Conservation (phyloP, 2,797 vertebrate species). For the Schizopygopsis pylzovi region DNA sequence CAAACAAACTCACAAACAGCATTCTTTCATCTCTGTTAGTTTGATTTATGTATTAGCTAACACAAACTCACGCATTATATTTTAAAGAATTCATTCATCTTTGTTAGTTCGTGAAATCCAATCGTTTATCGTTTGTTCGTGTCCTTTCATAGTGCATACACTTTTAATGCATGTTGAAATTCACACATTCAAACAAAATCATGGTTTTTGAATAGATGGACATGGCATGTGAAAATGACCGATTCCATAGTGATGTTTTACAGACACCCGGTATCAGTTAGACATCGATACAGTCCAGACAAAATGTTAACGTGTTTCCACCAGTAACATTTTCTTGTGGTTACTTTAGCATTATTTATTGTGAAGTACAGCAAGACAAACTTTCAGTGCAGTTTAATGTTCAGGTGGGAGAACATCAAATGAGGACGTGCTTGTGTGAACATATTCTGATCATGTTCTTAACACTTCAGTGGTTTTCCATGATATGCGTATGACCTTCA, state of each 20-base stretch:
- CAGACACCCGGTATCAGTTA: background rate
- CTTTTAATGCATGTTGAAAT: too few species aligned
- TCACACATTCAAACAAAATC: background rate
- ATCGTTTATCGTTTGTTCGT: background rate
- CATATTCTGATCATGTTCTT: background rate
- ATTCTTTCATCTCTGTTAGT: background rate
- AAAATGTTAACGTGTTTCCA: constrained; percentile 64
- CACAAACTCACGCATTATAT: background rate
- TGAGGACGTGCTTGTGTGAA: background rate
- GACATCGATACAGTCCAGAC: constrained; percentile 11
- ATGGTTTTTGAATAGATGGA: background rate
- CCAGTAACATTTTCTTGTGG: constrained; percentile 59
- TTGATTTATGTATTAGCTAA: background rate
- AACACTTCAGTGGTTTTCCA: background rate
- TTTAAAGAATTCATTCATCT: background rate
- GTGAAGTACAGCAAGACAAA: constrained; percentile 1
- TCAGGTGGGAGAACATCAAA: constrained; percentile 20
- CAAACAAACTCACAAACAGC: background rate
- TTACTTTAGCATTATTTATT: constrained; percentile 66
- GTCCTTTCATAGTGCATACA: too few species aligned
- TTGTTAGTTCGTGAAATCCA: background rate
- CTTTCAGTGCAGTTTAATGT: background rate
- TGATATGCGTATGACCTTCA: constrained; percentile 21
- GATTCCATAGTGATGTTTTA: background rate
- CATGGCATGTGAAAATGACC: background rate